Evolutionary conservation across 2,888 invertebrate species (phyloP).

Genomic region (Neoaliturus tenellus): DNA sequence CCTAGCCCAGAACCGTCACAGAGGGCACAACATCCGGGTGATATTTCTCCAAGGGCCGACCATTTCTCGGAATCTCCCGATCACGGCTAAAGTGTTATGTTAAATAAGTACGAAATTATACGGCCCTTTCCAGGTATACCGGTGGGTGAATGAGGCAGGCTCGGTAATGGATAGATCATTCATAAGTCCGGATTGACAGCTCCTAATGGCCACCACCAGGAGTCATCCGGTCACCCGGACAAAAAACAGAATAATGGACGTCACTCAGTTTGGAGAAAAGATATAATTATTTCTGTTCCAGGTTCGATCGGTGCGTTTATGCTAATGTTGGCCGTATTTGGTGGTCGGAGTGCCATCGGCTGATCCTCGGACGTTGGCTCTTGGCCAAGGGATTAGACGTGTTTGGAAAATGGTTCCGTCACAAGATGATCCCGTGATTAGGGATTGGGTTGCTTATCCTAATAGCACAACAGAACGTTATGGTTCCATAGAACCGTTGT

Average conservation of each 20-base stretch:
- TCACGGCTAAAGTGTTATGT: constrained; percentile 49
- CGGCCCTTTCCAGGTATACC: constrained; percentile 48
- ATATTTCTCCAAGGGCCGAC: not conserved
- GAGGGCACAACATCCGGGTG: not conserved
- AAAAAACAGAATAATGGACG: constrained; percentile 54
- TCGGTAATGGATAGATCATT: constrained; percentile 56
- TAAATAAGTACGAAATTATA: constrained; percentile 52
- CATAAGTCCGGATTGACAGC: constrained; percentile 57
- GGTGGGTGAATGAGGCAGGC: constrained; percentile 18
- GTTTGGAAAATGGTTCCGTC: not conserved
- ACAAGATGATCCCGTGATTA: not conserved
- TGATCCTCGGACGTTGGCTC: constrained; percentile 37
- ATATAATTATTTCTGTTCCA: constrained; percentile 57
- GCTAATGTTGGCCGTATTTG: constrained; percentile 40
- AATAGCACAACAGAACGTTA: not conserved
- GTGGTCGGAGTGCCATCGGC: constrained; percentile 36
- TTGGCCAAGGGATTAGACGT: constrained; percentile 32
- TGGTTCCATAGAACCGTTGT: not conserved
- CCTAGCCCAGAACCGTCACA: not conserved
- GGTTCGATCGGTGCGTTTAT: constrained; percentile 30
- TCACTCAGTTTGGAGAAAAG: constrained; percentile 51
- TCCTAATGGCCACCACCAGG: constrained; percentile 55
- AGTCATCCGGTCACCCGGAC: constrained; percentile 53
- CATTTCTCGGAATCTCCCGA: constrained; percentile 36
- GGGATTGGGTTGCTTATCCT: not conserved